Evolutionary conservation across 2,113 vertebrate species (phyloP), one percentile per base, ranked within the genome.

Genomic region (Grantiella picta): DNA sequence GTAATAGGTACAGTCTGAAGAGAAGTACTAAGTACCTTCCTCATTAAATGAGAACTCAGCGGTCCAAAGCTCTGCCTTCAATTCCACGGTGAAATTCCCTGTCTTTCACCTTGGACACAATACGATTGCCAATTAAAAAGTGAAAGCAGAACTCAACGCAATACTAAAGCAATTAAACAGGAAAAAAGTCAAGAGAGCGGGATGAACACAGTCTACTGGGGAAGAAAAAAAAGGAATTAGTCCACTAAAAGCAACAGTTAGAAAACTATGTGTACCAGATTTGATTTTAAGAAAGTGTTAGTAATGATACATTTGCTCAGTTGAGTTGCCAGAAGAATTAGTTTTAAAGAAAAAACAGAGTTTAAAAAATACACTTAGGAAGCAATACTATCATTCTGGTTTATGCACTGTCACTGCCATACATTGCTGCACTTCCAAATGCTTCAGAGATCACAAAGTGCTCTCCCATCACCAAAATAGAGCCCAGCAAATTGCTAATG

Each of bases 91-190:
- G 64, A 92, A 80, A 96, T 63, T 80, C 42, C 38, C 63, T 50
- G 57, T 87, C 57, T 70, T 69, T 70, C 71, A 92, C 64, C 33
- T 81, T 2, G 47, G 70, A 69, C 94, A 88, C 0, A 0, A 40
- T 42, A 24, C 3, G 16, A 77, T 29, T 86, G 54, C 59, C 80
- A 95, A 86, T 86, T 94, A 92, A 92, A 83, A 83, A 70, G 42
- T 60, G 56, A 89, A 90, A 89, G 82, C 76, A 81, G 54, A 90
- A 77, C 1, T 6, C 52, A 77, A 19, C 22, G 45, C 82, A 47
- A 47, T 81, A 59, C 33, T 59, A 56, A 80, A 92, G 56, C 86
- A 93, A 93, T 93, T 95, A 86, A 85, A 90, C 38, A 28, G 29
- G 85, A 53, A 69, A 66, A 81, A 85, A 77, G 85, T 88, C 54